These are phyloP conservation scores for Todiramphus saurophagus DNA, from an alignment of 2,113 vertebrate genomes.

Conservation along the genomic window DNA sequence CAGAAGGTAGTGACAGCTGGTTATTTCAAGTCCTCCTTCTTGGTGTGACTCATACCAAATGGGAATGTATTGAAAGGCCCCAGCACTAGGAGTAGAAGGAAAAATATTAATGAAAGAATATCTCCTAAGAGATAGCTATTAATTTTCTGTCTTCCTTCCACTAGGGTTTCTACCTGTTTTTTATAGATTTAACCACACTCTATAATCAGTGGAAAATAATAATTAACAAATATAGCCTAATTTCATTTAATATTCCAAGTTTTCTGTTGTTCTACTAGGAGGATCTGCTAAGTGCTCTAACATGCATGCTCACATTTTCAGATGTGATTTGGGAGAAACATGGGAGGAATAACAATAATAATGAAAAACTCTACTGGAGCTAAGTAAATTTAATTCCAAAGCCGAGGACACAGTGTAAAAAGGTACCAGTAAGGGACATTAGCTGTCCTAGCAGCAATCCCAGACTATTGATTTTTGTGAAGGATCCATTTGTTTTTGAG, in stretches of 20 bases:
- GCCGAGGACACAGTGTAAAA: background rate
- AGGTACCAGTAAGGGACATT: background rate
- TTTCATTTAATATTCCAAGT: background rate
- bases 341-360: background rate
- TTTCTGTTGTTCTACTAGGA: background rate
- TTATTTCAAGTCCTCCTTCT: constrained; percentile 13
- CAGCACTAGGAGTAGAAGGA: background rate
- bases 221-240: background rate
- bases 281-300: background rate
- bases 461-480: constrained; percentile 52
- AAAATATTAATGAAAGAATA: background rate
- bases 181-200: background rate
- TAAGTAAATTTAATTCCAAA: constrained; percentile 21
- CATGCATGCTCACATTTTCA: background rate
- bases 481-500: constrained; percentile 49
- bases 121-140: background rate
- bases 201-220: background rate
- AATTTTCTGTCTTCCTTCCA: background rate
- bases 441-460: constrained; percentile 31
- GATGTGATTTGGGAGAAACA: background rate
- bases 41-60: background rate
- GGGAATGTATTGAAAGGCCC: background rate
- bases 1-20: constrained; percentile 50
- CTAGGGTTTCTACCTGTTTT: background rate
- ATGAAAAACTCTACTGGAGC: background rate